Evolutionary conservation across 1,140 invertebrate species (phyloP).

Genomic region (Sminthurides bifidus): DNA sequence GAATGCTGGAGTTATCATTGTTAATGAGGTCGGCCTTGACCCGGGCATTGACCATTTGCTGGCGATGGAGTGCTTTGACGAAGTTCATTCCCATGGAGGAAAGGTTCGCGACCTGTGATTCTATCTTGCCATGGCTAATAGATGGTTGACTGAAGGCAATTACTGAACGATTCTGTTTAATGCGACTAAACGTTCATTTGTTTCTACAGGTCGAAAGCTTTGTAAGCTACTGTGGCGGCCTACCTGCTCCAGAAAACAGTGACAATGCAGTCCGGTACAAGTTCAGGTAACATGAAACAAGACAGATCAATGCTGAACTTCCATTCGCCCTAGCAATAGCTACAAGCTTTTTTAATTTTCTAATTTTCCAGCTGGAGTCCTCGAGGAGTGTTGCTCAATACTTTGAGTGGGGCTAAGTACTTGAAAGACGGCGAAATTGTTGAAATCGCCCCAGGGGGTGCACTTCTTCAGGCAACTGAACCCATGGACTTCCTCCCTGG

Average conservation of each 20-base stretch:
- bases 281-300: too few relatives aligned
- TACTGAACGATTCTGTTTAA: too few relatives aligned
- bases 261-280: constrained; percentile 92
- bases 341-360: too few relatives aligned
- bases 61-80: constrained; percentile 93
- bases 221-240: constrained; percentile 89
- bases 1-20: constrained; percentile 72
- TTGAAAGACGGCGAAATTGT: constrained; percentile 64
- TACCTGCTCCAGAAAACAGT: constrained; percentile 54
- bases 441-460: constrained; percentile 56
- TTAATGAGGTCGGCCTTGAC: constrained; percentile 94
- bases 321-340: too few relatives aligned
- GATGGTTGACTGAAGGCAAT: too few relatives aligned
- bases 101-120: constrained; percentile 38
- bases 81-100: constrained; percentile 63
- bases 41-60: constrained; percentile 96
- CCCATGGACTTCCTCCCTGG: constrained; percentile 85
- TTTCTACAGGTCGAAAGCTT: constrained; percentile 66
- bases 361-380: constrained; percentile 98
- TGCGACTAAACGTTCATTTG: too few relatives aligned
- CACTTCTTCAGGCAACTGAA: constrained; percentile 62
- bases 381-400: constrained; percentile 76
- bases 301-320: too few relatives aligned
- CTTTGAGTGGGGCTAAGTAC: constrained; percentile 76
- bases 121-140: too few relatives aligned